phyloP scores from a whole-genome alignment of 2,113 vertebrate species.

The Rutilus rutilus region DNA sequence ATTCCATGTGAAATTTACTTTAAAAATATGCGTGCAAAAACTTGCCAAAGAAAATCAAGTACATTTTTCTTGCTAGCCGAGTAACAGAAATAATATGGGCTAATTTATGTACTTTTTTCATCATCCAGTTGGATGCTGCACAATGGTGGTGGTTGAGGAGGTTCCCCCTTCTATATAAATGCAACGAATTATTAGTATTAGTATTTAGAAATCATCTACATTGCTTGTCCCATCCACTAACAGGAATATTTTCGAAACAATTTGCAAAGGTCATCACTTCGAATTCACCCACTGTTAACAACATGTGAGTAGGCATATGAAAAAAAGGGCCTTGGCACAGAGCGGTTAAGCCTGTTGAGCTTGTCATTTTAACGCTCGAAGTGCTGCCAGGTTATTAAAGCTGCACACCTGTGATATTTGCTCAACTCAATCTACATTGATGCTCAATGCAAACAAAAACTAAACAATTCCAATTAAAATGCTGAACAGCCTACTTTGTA shows the following conservation, averaged over 20 bases:
- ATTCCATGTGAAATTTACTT: no score
- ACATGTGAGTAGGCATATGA: neutral
- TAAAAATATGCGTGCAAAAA: no score
- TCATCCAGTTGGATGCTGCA: no score
- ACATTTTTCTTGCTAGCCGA: no score
- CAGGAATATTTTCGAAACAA: neutral
- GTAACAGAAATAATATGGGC: no score
- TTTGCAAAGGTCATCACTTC: neutral
- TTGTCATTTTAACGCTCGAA: conserved; percentile 5
- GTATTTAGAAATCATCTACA: neutral
- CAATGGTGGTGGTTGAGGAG: no score
- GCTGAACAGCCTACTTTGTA: conserved; percentile 26
- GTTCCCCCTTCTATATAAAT: no score
- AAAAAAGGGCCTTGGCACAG: neutral
- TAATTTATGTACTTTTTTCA: no score
- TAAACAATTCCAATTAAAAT: neutral
- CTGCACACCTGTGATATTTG: conserved; percentile 17
- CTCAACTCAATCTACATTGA: neutral
- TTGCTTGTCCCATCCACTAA: neutral
- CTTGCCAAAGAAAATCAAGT: no score
- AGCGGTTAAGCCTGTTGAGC: conserved; percentile 4
- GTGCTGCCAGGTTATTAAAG: conserved; percentile 21
- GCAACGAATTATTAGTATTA: no score
- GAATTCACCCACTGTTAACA: neutral
- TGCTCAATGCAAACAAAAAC: conserved; percentile 16